Base-by-base conservation (phyloP, 2,888 invertebrate species). In the Cetonia aurata region DNA sequence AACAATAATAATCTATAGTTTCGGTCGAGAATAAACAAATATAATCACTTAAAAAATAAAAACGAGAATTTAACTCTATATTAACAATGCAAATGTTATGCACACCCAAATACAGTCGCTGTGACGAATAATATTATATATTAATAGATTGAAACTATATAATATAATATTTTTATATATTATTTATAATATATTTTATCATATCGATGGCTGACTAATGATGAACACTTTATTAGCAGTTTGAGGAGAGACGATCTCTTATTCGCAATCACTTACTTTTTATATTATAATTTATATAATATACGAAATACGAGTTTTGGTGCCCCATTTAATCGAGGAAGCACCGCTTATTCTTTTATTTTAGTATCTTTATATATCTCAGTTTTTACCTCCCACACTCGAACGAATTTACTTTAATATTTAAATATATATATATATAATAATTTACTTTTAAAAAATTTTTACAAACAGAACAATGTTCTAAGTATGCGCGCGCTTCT, bases 381-480 rank as follows among this genome's bases (percentile, higher is more conserved):
- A 37, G 6, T 37, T 37, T 37, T 10, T 37, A n/a, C 37, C 37
- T 37, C 37, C 79, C 37, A 37, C 79, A 76, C 76, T 79, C 75
- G 37, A 44, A 46, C 37, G 3, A 37, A 37, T 37, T 4, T 37
- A 6, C 10, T 78, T 78, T 75, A 77, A 77, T 77, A n/a, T n/a
- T n/a, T n/a, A n/a, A n/a, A n/a, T n/a, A n/a, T n/a, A n/a, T n/a
- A n/a, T n/a, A 77, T 25, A 56, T 57, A 57, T 56, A 56, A 56
- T 56, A 55, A 55, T 56, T 37, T 56, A 56, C 33, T 53, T 56
- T 56, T 84, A 83, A 83, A 84, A 83, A 83, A 84, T 83, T 83
- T 83, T 83, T 82, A 82, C 83, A 84, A 84, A 84, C 84, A 84
- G 82, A 84, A 84, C 83, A 83, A 84, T 82, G 83, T 82, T 80